phyloP scores from a whole-genome alignment of 2,888 invertebrate genomes.

The Eristalinus aeneus region DNA sequence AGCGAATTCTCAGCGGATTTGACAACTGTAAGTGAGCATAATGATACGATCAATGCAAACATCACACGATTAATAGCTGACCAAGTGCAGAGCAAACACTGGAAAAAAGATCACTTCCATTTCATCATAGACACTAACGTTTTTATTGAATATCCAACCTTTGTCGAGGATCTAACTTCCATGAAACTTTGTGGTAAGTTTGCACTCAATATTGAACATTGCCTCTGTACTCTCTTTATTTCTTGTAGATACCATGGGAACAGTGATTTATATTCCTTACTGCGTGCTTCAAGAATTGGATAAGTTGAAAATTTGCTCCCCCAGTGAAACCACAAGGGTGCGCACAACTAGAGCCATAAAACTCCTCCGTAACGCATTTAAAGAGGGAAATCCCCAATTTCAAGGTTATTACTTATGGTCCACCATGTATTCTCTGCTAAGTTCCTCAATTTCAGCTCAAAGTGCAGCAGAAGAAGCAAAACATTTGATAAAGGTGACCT shows the following conservation, averaged over 20 bases:
- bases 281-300: slow-evolving; percentile 82
- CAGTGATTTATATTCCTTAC: slow-evolving; percentile 81
- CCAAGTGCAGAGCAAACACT: slow-evolving; percentile 62
- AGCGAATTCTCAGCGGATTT: not conserved
- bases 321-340: slow-evolving; percentile 66
- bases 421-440: not conserved
- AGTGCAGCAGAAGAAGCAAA: slow-evolving; percentile 80
- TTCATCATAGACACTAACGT: slow-evolving; percentile 82
- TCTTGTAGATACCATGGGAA: slow-evolving; percentile 73
- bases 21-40: slow-evolving; percentile 71
- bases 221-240: too few relatives aligned
- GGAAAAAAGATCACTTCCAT: slow-evolving; percentile 75
- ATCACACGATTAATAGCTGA: slow-evolving; percentile 73
- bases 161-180: slow-evolving; percentile 78
- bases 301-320: slow-evolving; percentile 78
- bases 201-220: not conserved
- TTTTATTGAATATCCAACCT: slow-evolving; percentile 79
- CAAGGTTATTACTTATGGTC: slow-evolving; percentile 72
- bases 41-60: slow-evolving; percentile 73
- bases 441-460: slow-evolving; percentile 78
- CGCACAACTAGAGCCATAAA: slow-evolving; percentile 75
- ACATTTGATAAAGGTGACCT: slow-evolving; percentile 78
- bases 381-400: slow-evolving; percentile 70
- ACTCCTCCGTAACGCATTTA: slow-evolving; percentile 75
- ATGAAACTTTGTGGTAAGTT: slow-evolving; percentile 74